These are phyloP conservation scores for Rhincodon typus DNA, from an alignment of 2,797 vertebrate genomes.

Conservation along the genomic window DNA sequence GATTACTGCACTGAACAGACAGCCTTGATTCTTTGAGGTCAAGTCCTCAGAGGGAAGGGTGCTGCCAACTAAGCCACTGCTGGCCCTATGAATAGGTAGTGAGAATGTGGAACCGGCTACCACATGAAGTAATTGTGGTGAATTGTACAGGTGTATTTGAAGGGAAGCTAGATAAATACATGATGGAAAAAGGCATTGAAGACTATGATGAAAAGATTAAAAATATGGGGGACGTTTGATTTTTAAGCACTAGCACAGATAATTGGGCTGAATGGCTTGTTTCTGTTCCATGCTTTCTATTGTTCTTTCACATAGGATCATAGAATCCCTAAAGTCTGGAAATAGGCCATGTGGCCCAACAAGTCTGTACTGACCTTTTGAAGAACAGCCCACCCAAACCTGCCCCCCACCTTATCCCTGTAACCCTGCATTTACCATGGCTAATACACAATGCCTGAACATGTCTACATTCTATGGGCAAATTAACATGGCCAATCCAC, in stretches of 20 bases:
- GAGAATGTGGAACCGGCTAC: not conserved
- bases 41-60: not conserved
- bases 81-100: too few species aligned
- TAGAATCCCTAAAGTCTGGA: too few species aligned
- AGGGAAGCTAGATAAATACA: not conserved
- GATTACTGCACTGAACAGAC: not conserved
- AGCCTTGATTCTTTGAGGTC: not conserved
- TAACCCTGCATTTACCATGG: too few species aligned
- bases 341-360: too few species aligned
- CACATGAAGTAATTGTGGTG: not conserved
- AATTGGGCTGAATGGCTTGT: not conserved
- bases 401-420: too few species aligned
- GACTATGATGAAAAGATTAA: not conserved
- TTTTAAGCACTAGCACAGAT: not conserved
- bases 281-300: not conserved
- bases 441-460: too few species aligned
- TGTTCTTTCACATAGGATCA: too few species aligned
- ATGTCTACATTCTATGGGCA: too few species aligned
- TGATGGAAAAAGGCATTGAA: not conserved
- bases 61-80: not conserved
- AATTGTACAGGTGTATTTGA: not conserved
- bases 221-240: not conserved
- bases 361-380: too few species aligned
- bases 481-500: too few species aligned
- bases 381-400: too few species aligned